Conservation (phyloP, 2,113 vertebrate genomes). For the Pipa parva region DNA sequence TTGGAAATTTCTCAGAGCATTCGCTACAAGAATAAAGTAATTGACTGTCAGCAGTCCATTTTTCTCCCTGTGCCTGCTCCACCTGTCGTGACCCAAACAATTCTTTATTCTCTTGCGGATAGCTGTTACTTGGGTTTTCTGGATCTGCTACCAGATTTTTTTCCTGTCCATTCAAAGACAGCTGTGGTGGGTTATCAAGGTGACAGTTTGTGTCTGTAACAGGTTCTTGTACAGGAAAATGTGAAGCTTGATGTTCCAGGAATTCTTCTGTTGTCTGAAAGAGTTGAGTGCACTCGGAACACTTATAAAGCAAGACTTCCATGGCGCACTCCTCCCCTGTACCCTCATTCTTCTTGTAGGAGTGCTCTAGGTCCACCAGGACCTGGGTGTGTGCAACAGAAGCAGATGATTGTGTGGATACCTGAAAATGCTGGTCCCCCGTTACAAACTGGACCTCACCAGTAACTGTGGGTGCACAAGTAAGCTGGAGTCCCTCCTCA, state of each 20-base stretch:
- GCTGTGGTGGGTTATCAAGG: background rate
- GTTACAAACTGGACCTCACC: conserved; percentile 42
- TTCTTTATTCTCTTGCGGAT: background rate
- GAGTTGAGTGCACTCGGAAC: conserved; percentile 59
- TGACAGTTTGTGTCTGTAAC: conserved; percentile 27
- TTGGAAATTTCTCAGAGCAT: conserved; percentile 48
- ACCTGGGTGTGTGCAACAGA: conserved; percentile 33
- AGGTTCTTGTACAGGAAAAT: conserved; percentile 44
- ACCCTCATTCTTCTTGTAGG: conserved; percentile 53
- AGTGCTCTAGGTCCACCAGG: conserved; percentile 59
- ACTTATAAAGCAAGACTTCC: conserved; percentile 62
- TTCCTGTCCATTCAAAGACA: background rate
- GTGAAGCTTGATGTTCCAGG: conserved; percentile 58
- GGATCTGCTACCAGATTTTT: background rate
- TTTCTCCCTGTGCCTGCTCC: background rate
- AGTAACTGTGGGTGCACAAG: conserved; percentile 44
- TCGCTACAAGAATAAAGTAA: background rate
- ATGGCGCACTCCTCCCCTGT: conserved; percentile 50
- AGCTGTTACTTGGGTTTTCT: background rate
- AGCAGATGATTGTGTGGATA: background rate
- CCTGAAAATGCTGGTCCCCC: conserved; percentile 43
- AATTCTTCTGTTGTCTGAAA: conserved; percentile 58
- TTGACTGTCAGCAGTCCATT: background rate
- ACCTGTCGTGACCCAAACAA: background rate
- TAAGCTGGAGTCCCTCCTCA: conserved; percentile 22